Percentiles rank a stretch among this genome's conserved stretches.
Evolutionary conservation across 2,888 invertebrate species (phyloP).

Genomic region (Acanthoscelides obtectus): DNA sequence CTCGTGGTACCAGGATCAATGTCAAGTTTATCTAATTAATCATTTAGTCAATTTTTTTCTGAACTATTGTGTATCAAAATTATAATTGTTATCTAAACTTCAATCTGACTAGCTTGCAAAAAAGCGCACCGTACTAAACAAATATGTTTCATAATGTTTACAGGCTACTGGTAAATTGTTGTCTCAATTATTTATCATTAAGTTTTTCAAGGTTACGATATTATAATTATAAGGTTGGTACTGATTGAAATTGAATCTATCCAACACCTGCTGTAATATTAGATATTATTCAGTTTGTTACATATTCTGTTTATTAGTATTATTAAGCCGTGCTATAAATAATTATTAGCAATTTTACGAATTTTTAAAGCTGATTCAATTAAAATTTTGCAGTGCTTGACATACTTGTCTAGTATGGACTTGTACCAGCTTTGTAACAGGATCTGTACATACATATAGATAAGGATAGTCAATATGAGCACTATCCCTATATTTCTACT

Average conservation of each 20-base stretch:
- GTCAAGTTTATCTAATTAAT: background rate
- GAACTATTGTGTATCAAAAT: background rate
- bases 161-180: background rate
- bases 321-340: background rate
- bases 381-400: background rate
- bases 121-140: background rate
- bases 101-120: background rate
- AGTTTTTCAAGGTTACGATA: background rate
- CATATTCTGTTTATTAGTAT: background rate
- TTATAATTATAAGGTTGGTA: background rate
- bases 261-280: background rate
- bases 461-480: too few species aligned
- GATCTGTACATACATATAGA: too few species aligned
- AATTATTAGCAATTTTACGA: background rate
- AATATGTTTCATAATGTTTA: background rate
- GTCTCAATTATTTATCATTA: background rate
- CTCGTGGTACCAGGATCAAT: background rate
- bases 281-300: background rate
- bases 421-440: too few species aligned
- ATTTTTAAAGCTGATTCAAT: background rate
- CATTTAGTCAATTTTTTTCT: background rate
- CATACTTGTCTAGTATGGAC: background rate
- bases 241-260: background rate
- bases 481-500: too few species aligned
- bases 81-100: background rate